A percentile compares a stretch with the other conserved stretches of the same genome.
phyloP scores from a whole-genome alignment of 2,797 vertebrate species.

The Dallia pectoralis region DNA sequence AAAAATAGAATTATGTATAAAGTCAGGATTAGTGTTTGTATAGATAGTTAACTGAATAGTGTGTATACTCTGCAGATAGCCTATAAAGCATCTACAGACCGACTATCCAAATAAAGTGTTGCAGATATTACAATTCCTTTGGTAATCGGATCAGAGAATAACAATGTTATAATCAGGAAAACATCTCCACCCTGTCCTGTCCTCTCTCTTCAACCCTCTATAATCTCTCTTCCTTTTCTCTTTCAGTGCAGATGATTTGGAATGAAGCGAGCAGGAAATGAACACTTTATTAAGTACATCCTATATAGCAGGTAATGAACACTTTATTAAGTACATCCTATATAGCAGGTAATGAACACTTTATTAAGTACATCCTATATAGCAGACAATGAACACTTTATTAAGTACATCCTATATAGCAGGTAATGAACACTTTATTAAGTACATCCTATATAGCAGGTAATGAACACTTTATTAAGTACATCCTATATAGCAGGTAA shows the following conservation, averaged over 20 bases:
- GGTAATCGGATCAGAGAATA: not conserved
- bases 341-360: not conserved
- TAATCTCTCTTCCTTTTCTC: not conserved
- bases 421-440: not conserved
- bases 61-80: no score
- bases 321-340: not conserved
- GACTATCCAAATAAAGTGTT: no score
- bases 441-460: not conserved
- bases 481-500: not conserved
- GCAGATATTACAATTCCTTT: no score
- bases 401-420: not conserved
- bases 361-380: not conserved
- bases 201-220: not conserved
- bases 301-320: not conserved
- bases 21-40: no score
- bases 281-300: not conserved
- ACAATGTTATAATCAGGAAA: not conserved
- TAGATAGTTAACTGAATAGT: no score
- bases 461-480: not conserved
- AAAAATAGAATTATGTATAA: no score
- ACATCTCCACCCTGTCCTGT: not conserved
- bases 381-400: not conserved
- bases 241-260: not conserved
- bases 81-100: no score
- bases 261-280: not conserved